A percentile compares a stretch with the other conserved stretches of the same genome.
Evolutionary conservation across 2,797 vertebrate genomes (phyloP).

Genomic region (Aeoliscus strigatus): DNA sequence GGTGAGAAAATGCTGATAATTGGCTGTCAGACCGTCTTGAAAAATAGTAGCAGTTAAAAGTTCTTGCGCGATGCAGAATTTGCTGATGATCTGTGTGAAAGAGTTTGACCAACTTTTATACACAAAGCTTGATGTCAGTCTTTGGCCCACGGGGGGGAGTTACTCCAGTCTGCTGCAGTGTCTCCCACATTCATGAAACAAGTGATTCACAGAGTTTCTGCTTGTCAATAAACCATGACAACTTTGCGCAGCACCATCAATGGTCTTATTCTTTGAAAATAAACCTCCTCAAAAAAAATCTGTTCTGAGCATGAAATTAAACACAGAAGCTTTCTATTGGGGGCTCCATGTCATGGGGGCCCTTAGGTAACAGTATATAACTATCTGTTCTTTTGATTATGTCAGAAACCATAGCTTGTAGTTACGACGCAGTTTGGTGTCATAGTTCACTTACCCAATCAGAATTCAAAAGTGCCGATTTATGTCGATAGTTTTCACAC

Average conservation of each 20-base stretch:
- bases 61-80: conserved; percentile 19
- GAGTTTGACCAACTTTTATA: conserved; percentile 45
- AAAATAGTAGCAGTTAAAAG: conserved; percentile 33
- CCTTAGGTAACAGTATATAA: too few relatives aligned
- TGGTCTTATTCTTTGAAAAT: conserved; percentile 30
- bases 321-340: conserved; percentile 39
- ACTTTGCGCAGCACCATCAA: conserved; percentile 30
- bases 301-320: conserved; percentile 29
- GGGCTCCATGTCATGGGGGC: conserved; percentile 29
- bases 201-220: conserved; percentile 11
- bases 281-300: conserved; percentile 2
- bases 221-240: conserved; percentile 15
- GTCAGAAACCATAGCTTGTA: too few relatives aligned
- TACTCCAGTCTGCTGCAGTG: conserved; percentile 1
- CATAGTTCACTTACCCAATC: too few relatives aligned
- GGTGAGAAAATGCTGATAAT: conserved; percentile 54
- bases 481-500: too few relatives aligned
- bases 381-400: too few relatives aligned
- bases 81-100: conserved; percentile 20
- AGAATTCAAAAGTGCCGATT: too few relatives aligned
- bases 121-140: conserved; percentile 28
- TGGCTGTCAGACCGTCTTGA: conserved; percentile 57
- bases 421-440: too few relatives aligned
- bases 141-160: conserved; percentile 24
- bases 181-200: conserved; percentile 18